These are phyloP conservation scores for Philonicus albiceps DNA, from an alignment of 2,888 invertebrate genomes.

Conservation along the genomic window DNA sequence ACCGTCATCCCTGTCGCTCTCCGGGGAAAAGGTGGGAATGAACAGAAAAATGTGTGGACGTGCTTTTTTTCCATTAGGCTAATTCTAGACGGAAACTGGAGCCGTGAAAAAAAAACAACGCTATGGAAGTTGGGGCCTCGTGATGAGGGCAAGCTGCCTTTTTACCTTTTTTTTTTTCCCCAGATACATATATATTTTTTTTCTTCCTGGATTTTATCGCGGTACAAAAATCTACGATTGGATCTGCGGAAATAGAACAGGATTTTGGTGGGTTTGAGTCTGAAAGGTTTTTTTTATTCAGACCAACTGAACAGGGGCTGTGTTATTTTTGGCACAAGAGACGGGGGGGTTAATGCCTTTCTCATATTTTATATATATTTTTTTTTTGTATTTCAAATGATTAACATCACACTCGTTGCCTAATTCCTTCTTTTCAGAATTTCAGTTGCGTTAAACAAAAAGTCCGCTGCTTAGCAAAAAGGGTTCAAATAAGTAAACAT, in stretches of 20 bases:
- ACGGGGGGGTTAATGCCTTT: neutral
- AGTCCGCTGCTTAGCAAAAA: neutral
- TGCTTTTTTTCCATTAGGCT: constrained; percentile 1
- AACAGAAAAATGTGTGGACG: neutral
- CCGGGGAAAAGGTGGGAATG: neutral
- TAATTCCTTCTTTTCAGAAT: neutral
- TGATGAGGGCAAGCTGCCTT: neutral
- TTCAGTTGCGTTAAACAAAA: neutral
- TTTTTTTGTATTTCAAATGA: neutral
- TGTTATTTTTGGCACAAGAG: neutral
- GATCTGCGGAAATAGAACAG: neutral
- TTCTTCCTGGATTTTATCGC: neutral
- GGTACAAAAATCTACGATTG: neutral
- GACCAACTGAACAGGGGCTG: neutral
- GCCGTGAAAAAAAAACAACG: neutral
- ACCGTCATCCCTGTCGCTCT: neutral
- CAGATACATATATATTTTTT: neutral
- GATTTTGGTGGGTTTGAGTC: neutral
- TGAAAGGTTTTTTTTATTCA: neutral
- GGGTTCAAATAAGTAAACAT: too few relatives aligned
- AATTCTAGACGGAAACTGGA: neutral
- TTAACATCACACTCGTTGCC: neutral
- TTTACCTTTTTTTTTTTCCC: neutral
- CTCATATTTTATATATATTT: neutral
- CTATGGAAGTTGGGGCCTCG: neutral